Evolutionary conservation across 2,113 vertebrate species (phyloP).

Genomic region (Mixornis gularis): DNA sequence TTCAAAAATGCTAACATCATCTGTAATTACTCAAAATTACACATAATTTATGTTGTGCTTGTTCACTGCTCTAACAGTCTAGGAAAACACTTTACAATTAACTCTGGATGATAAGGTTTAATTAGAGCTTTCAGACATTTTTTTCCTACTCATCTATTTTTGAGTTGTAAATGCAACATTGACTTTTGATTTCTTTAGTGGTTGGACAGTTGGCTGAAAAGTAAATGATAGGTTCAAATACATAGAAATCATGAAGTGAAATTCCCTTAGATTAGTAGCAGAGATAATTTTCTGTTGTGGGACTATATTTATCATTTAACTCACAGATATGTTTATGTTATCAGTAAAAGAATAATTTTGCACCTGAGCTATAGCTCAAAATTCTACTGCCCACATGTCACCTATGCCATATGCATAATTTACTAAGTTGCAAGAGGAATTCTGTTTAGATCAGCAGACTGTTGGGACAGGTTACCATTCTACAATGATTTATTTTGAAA

Average conservation of each 20-base stretch:
- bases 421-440: background rate
- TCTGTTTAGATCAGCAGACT: background rate
- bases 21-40: conserved; percentile 59
- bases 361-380: background rate
- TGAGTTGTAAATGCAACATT: conserved; percentile 40
- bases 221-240: conserved; percentile 36
- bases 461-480: background rate
- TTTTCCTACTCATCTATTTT: conserved; percentile 42
- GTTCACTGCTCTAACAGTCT: background rate
- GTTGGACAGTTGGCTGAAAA: conserved; percentile 38
- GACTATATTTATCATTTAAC: conserved; percentile 37
- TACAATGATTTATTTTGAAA: background rate
- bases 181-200: conserved; percentile 41
- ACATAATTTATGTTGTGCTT: conserved; percentile 47
- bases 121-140: conserved; percentile 35
- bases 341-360: background rate
- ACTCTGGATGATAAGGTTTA: conserved; percentile 31
- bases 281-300: conserved; percentile 8
- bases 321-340: background rate
- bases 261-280: conserved; percentile 25
- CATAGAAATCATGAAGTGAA: background rate
- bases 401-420: background rate
- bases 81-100: conserved; percentile 43
- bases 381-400: background rate
- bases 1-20: conserved; percentile 48